phyloP scores from a whole-genome alignment of 2,113 vertebrate genomes.

The Grammomys dolichurus region DNA sequence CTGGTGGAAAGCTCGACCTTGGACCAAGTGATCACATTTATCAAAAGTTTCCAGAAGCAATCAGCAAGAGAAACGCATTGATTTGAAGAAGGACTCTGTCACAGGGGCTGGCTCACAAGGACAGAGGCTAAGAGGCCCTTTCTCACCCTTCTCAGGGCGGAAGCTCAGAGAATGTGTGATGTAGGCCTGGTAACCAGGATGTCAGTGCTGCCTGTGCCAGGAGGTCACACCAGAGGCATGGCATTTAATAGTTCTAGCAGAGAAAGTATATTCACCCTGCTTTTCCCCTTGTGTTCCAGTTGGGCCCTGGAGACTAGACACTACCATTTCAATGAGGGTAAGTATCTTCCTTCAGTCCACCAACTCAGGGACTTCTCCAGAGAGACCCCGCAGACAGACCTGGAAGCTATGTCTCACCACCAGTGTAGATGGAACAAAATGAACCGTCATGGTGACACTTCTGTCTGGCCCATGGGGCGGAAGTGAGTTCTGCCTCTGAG shows the following conservation, averaged over 20 bases:
- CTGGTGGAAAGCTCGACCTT: no score
- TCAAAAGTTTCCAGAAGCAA: neutral
- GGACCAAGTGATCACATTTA: neutral
- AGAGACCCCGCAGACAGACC: neutral
- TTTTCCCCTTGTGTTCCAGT: neutral
- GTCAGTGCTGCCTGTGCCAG: no score
- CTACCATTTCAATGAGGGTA: neutral
- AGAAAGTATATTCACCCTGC: neutral
- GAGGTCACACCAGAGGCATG: neutral
- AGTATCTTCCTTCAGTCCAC: neutral
- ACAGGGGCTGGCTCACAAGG: neutral
- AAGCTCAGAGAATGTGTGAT: neutral
- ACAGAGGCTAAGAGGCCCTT: neutral
- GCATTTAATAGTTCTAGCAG: neutral
- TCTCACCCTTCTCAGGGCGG: neutral
- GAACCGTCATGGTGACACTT: neutral
- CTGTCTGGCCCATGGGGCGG: rapidly evolving
- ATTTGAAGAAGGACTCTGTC: no score
- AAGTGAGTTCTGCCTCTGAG: neutral
- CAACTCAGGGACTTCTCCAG: neutral
- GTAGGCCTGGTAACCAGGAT: neutral
- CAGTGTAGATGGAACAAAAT: neutral
- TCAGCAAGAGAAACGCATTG: neutral
- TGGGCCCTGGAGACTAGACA: neutral
- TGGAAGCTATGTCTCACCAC: neutral